phyloP scores from a whole-genome alignment of 2,113 vertebrate species.

The Setophaga petechia region DNA sequence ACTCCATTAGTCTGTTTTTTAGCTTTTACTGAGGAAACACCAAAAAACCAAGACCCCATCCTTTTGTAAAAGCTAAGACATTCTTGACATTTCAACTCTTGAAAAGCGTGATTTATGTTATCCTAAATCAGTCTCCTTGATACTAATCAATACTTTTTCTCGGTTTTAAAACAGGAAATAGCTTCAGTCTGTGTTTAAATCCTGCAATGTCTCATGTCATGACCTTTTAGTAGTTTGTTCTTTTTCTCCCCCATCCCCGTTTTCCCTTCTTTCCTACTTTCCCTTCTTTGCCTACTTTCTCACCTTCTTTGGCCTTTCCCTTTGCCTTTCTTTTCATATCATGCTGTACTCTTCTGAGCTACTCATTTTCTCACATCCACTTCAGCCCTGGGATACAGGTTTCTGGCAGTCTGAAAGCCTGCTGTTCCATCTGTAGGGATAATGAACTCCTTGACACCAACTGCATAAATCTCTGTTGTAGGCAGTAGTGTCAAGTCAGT shows the following conservation, averaged over 20 bases:
- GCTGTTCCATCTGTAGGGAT: neutral
- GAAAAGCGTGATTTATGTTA: constrained; percentile 13
- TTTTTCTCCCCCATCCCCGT: neutral
- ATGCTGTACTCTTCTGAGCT: neutral
- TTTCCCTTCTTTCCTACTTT: neutral
- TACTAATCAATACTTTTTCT: constrained; percentile 62
- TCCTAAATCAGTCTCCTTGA: constrained; percentile 22
- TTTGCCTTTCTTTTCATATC: neutral
- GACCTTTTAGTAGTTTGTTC: constrained; percentile 52
- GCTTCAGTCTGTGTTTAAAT: constrained; percentile 63
- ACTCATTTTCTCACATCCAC: neutral
- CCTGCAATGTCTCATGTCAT: neutral
- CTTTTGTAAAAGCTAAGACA: neutral
- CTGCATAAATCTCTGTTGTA: constrained; percentile 6
- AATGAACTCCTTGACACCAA: constrained; percentile 15
- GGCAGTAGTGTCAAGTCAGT: neutral
- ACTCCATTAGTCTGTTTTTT: neutral
- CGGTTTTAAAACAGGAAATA: constrained; percentile 66
- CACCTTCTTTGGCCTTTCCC: neutral
- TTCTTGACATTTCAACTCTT: neutral
- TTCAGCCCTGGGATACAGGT: neutral
- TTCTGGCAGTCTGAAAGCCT: neutral
- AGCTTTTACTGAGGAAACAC: neutral
- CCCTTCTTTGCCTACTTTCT: neutral
- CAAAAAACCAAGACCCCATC: neutral